Evolutionary conservation across 2,888 invertebrate species (phyloP), one percentile per base, ranked within the genome.

Genomic region (Ophion obscuratus): DNA sequence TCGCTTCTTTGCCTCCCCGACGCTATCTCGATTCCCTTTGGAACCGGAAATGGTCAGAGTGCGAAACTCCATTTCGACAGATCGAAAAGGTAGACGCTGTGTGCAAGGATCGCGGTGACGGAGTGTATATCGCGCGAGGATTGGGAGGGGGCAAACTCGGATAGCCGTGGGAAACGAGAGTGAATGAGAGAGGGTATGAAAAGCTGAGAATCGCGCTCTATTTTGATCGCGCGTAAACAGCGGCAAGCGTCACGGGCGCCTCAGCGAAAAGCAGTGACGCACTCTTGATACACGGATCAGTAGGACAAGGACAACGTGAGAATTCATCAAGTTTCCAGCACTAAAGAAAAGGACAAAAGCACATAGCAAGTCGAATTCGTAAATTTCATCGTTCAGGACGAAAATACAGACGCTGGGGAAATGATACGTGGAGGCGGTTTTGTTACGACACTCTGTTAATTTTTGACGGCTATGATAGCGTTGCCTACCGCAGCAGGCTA

Each of bases 1-100:
- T 31, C 27, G 24, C 10, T 67, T 67, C 17, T 24, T 40, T 36
- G 17, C 67, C 74, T 76, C 73, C 53, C 47, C 17, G 44, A n/a
- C 71, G 64, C 64, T 57, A 74, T 78, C 78, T 76, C 67, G 76
- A 80, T 73, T 85, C 67, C 82, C 67, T 40, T 27, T 80, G 71
- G 76, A 83, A 47, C 61, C 66, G 61, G 82, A 80, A 85, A 83
- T 68, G 85, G 76, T 80, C 77, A 76, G 80, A 86, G 85, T 80
- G 85, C 77, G 77, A 86, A 83, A 86, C 79, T 80, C 83, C 80
- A 86, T 85, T 85, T 83, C 79, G 80, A 77, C 76, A 83, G 85
- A 83, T 83, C 83, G 80, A 80, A 85, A 40, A 53, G 67, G 73
- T 80, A 73, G 57, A 24, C 24, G 67, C 27, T 47, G 24, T 62